Percentiles rank a stretch among this genome's conserved stretches.
phyloP scores from a whole-genome alignment of 2,113 vertebrate species.

The Myxocyprinus asiaticus region DNA sequence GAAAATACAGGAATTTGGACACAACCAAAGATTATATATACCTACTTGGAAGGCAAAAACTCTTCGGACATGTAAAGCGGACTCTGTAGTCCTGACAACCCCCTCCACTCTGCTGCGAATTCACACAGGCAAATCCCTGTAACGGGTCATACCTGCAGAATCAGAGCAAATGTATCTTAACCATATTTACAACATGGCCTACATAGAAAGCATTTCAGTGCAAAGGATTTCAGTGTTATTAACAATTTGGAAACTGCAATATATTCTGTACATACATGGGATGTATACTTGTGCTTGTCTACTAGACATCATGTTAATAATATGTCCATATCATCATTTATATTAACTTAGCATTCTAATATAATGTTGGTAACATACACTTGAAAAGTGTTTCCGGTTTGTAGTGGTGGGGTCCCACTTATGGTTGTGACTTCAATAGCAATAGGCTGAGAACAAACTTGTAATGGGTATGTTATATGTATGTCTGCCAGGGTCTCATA shows the following conservation, averaged over 20 bases:
- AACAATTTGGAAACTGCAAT: no score
- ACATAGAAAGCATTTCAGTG: neutral
- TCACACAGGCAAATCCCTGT: slow-evolving; percentile 59
- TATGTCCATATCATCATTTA: no score
- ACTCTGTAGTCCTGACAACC: slow-evolving; percentile 8
- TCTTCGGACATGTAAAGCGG: neutral
- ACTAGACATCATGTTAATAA: no score
- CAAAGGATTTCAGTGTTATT: no score
- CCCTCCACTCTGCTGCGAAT: neutral
- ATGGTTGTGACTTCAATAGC: slow-evolving; percentile 62
- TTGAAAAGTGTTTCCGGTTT: slow-evolving; percentile 51
- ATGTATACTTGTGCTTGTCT: neutral
- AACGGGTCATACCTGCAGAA: slow-evolving; percentile 57
- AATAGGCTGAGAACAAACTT: slow-evolving; percentile 58
- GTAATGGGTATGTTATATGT: slow-evolving; percentile 37
- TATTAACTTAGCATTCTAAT: no score
- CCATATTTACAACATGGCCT: neutral
- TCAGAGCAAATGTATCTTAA: neutral
- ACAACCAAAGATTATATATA: neutral
- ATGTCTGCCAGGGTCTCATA: slow-evolving; percentile 44
- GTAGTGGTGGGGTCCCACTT: slow-evolving; percentile 46
- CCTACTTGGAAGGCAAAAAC: neutral
- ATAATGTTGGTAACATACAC: slow-evolving; percentile 39
- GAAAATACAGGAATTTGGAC: no score
- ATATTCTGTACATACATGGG: neutral